Evolutionary conservation across 1,140 invertebrate species (phyloP).

Genomic region (Carposina sasakii): DNA sequence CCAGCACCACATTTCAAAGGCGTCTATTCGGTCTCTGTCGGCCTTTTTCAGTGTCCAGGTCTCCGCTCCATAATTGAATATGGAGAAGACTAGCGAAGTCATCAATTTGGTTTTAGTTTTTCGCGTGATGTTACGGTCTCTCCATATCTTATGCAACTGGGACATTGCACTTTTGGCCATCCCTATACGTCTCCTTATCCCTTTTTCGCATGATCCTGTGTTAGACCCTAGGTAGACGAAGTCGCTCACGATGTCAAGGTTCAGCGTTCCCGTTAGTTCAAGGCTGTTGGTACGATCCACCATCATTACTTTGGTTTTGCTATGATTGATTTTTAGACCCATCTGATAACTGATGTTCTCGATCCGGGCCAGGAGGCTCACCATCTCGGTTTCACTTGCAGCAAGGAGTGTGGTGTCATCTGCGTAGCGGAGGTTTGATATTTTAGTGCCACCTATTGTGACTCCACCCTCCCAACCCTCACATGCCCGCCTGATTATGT

Average conservation of each 20-base stretch:
- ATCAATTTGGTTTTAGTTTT: conserved; percentile 4
- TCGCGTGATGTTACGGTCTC: neutral
- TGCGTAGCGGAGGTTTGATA: neutral
- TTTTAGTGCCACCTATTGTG: neutral
- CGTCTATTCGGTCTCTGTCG: neutral
- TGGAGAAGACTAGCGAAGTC: neutral
- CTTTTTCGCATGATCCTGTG: neutral
- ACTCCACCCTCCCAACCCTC: neutral
- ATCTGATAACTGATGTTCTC: neutral
- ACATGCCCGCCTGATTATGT: too few relatives aligned
- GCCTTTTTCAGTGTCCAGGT: neutral
- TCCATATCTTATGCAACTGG: neutral
- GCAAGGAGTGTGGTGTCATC: neutral
- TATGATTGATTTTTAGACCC: neutral
- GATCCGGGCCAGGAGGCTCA: neutral
- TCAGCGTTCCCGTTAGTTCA: neutral
- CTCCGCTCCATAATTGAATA: conserved; percentile 3
- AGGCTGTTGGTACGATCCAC: neutral
- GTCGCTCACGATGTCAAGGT: neutral
- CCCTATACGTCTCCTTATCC: neutral
- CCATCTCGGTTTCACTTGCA: neutral
- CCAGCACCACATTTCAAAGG: conserved; percentile 7
- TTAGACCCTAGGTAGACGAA: conserved; percentile 7
- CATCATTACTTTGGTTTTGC: neutral
- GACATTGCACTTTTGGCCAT: neutral